These are phyloP conservation scores for Rhynchophorus ferrugineus DNA, from an alignment of 1,140 invertebrate genomes.

Conservation along the genomic window DNA sequence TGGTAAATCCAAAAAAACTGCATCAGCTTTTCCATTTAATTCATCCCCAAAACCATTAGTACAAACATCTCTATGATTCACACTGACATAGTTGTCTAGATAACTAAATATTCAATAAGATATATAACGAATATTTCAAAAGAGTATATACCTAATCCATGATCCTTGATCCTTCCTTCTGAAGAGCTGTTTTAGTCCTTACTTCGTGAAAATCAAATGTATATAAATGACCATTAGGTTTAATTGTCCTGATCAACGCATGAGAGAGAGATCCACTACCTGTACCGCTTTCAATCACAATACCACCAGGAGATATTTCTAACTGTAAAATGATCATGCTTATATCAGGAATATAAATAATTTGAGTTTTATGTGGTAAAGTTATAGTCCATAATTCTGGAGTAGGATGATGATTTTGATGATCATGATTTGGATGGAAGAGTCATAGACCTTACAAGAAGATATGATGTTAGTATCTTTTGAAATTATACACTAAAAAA, in stretches of 20 bases:
- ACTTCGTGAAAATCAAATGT: conserved; percentile 97
- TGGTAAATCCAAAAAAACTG: conserved; percentile 94
- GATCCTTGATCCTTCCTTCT: no score
- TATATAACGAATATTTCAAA: no score
- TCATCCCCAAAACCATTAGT: conserved; percentile 77
- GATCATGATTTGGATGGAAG: no score
- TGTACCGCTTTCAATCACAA: conserved; percentile 90
- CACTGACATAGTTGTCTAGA: conserved; percentile 66
- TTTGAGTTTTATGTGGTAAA: conserved; percentile 94
- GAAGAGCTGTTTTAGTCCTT: conserved; percentile 64
- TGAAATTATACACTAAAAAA: no score
- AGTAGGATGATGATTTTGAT: no score
- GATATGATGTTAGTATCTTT: no score
- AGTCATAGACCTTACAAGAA: no score
- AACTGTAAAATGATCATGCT: conserved; percentile 87
- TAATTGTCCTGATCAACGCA: conserved; percentile 75
- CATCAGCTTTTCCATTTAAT: conserved; percentile 66
- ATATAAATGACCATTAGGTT: conserved; percentile 83
- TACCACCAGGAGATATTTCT: conserved; percentile 78
- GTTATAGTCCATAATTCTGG: conserved; percentile 94
- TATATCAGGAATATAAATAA: conserved; percentile 96
- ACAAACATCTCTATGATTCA: conserved; percentile 74
- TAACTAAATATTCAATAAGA: no score
- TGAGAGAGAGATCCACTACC: conserved; percentile 96
- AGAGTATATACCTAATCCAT: conserved; percentile 58